Evolutionary conservation across 2,797 vertebrate genomes (phyloP).

Genomic region (Sebastes nivosus): DNA sequence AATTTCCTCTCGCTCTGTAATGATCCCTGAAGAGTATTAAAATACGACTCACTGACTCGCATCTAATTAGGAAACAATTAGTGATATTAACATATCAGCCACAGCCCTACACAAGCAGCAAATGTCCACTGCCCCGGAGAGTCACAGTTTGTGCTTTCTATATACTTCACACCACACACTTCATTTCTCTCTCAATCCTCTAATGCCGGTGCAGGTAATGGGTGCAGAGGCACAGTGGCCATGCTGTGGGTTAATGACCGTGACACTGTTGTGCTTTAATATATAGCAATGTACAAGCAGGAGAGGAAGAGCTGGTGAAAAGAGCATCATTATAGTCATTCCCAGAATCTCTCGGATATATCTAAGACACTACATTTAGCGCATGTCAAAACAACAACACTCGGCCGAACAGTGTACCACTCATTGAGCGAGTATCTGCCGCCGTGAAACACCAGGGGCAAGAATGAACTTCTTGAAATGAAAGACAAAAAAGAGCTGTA

Average conservation of each 20-base stretch:
- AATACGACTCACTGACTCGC: conserved; percentile 74
- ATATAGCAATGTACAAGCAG: conserved; percentile 27
- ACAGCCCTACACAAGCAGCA: conserved; percentile 49
- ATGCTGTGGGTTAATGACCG: conserved; percentile 68
- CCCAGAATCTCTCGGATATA: conserved; percentile 24
- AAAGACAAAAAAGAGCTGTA: conserved; percentile 15
- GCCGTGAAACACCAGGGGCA: not conserved
- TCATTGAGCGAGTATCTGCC: not conserved
- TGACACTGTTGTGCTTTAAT: conserved; percentile 57
- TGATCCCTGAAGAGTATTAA: conserved; percentile 77
- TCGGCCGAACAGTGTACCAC: not conserved
- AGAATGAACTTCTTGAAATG: not conserved
- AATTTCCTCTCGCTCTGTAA: conserved; percentile 64
- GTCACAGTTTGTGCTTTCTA: conserved; percentile 62
- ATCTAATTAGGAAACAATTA: conserved; percentile 84
- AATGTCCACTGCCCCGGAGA: conserved; percentile 57
- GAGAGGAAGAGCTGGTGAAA: conserved; percentile 23
- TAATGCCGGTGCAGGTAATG: conserved; percentile 56
- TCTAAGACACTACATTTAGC: conserved; percentile 25
- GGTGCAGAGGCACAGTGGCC: conserved; percentile 47
- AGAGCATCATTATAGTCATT: conserved; percentile 44
- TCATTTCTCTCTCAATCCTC: conserved; percentile 52
- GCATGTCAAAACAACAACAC: conserved; percentile 46
- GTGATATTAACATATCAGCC: conserved; percentile 76
- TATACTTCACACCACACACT: conserved; percentile 54